Percentiles rank a stretch among this genome's conserved stretches.
Conservation (phyloP, 2,797 vertebrate genomes). For the Limosa lapponica region DNA sequence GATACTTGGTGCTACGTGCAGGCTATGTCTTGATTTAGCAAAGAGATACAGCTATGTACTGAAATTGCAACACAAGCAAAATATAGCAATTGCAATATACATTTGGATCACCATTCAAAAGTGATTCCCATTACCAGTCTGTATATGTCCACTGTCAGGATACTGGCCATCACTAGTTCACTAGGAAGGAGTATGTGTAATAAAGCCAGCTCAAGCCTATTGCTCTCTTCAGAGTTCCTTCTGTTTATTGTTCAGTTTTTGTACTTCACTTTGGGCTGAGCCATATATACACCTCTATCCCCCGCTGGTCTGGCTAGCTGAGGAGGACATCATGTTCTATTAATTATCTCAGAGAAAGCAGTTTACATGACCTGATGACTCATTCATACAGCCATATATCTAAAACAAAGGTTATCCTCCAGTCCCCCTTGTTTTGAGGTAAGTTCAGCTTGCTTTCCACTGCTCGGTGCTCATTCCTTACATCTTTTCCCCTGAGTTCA, state of each 20-base stretch:
- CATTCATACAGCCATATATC: not conserved
- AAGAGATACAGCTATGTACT: not conserved
- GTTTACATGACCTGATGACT: not conserved
- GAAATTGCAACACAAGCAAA: not conserved
- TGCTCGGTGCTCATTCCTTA: not conserved
- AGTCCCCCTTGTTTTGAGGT: not conserved
- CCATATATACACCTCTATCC: rapidly evolving
- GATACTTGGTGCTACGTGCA: not conserved
- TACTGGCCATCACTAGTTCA: not conserved
- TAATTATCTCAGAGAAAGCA: not conserved
- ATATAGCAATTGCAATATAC: not conserved
- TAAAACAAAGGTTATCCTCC: not conserved
- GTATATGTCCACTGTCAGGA: not conserved
- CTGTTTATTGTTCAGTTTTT: not conserved
- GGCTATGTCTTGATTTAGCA: not conserved
- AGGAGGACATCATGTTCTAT: not conserved
- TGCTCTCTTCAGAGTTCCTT: not conserved
- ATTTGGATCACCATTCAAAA: not conserved
- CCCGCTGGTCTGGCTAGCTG: not conserved
- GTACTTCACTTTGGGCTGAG: not conserved
- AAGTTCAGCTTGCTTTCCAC: not conserved
- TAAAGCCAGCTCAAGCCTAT: not conserved
- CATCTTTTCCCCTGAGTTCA: rapidly evolving
- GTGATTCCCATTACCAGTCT: not conserved
- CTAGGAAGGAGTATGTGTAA: not conserved